Evolutionary conservation across 2,888 invertebrate species (phyloP), one percentile per base, ranked within the genome.

Genomic region (Trichopoda pennipes): DNA sequence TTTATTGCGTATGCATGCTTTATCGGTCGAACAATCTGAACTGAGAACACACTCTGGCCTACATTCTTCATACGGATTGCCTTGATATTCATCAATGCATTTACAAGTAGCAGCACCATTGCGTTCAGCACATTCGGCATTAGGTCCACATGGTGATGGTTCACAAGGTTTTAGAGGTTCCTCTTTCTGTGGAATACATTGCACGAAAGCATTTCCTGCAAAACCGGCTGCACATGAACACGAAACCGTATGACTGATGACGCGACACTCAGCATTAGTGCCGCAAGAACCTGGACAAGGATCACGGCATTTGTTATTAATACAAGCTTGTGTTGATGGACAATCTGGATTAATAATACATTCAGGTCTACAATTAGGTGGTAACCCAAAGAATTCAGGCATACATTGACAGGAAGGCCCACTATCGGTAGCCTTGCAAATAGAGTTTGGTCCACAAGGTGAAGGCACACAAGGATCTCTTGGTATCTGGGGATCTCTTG

Each of bases 1-100:
- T 90, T 96, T 96, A 88, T 95, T 96, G 86, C 95, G 93, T 55
- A 95, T 93, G 87, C 97, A 97, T 55, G 96, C 94, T 89, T 94
- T 95, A 88, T 96, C 95, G 2, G 95, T 94, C 42, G 95, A 93
- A 90, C 97, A 97, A 88, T 97, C 97, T 0, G 96, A 94, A 89
- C 95, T 97, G 2, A 96, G 92, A 44, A 96, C 95, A 90, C 97
- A 97, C 92, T 97, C 97, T 1, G 97, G 97, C 85, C 96, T 93
- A 87, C 97, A 96, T 55, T 95, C 95, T 90, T 96, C 95, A 87
- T 96, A 96, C 4, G 97, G 96, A 91, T 96, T 96, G 73, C 97
- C 97, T 88, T 94, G 94, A 88, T 96, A 96, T 85, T 95, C 95
- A 87, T 94, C 93, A 83, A 96, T 93, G 87, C 96, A 97, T 51